phyloP scores from a whole-genome alignment of 2,797 vertebrate species.

The Spondyliosoma cantharus region DNA sequence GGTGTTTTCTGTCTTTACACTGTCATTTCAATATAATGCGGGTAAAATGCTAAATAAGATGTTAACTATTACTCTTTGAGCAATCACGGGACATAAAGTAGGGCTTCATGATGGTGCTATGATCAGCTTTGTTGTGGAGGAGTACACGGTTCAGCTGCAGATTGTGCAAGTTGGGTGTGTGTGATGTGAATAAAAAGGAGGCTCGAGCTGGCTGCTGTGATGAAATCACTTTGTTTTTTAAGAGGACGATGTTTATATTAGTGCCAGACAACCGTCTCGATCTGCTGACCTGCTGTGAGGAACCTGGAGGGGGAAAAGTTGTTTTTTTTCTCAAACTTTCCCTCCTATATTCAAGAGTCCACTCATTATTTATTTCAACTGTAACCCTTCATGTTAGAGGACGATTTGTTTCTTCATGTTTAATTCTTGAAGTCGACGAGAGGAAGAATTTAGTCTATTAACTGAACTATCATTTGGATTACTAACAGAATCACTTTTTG shows the following conservation, averaged over 20 bases:
- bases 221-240: constrained; percentile 20
- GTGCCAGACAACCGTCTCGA: constrained; percentile 36
- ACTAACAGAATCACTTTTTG: too few species aligned
- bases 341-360: background rate
- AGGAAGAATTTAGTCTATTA: too few species aligned
- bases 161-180: constrained; percentile 12
- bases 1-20: background rate
- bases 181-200: constrained; percentile 64
- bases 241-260: constrained; percentile 16
- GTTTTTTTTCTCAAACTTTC: background rate
- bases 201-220: constrained; percentile 16
- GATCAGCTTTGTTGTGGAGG: background rate
- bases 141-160: constrained; percentile 2
- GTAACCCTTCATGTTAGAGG: background rate
- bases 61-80: background rate
- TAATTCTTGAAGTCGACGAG: too few species aligned
- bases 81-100: background rate
- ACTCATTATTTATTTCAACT: background rate
- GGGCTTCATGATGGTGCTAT: background rate
- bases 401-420: too few species aligned
- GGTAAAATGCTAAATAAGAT: background rate
- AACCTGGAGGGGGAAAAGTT: background rate
- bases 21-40: background rate
- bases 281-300: background rate
- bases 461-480: too few species aligned